Base-by-base conservation (phyloP, 2,113 vertebrate genomes). In the Lepus europaeus region DNA sequence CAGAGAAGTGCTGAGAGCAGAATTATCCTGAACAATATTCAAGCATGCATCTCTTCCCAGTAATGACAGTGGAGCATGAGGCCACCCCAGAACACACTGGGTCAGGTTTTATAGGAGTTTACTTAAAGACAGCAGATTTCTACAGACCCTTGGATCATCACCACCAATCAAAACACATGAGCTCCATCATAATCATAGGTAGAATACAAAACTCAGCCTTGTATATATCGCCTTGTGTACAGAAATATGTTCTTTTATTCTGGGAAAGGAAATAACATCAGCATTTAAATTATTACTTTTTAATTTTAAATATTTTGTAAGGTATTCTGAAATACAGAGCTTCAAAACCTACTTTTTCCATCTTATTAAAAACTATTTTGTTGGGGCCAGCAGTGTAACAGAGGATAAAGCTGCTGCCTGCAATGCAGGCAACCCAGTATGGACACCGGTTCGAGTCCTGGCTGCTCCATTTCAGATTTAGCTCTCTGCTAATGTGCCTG, bases 291-390 rank as follows among this genome's bases (percentile, higher is more conserved):
- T 82, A 9, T 87, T 73, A 22, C 73, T 85, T 56, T 70, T 56
- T 12, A 49, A 69, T 70, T 86, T 45, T 59, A 84, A 89, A 90
- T 70, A 92, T 16, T 85, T 90, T 69, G 68, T 31, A 9, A 76
- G 63, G 7, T 76, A 90, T 93, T 76, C 70, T 45, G 61, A 93
- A 87, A 59, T 59, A 84, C 1, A n/a, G 51, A 74, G 73, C 86
- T 90, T 68, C 31, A 39, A 89, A 89, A 86, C 61, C 89, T 79
- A 90, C 29, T 68, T 89, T 89, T 39, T 19, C 81, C 23, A 74
- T 0, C 59, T 94, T 59, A 63, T 72, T 45, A 9, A 77, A 85
- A 85, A 63, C 45, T 45, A 45, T 45, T 45, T 77, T 85, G 56
- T 70, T 78, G 68, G 53, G 56, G 56, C 19, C 14, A 59, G 56